Conservation (phyloP, 2,888 invertebrate species). For the Scaptomyza parva region DNA sequence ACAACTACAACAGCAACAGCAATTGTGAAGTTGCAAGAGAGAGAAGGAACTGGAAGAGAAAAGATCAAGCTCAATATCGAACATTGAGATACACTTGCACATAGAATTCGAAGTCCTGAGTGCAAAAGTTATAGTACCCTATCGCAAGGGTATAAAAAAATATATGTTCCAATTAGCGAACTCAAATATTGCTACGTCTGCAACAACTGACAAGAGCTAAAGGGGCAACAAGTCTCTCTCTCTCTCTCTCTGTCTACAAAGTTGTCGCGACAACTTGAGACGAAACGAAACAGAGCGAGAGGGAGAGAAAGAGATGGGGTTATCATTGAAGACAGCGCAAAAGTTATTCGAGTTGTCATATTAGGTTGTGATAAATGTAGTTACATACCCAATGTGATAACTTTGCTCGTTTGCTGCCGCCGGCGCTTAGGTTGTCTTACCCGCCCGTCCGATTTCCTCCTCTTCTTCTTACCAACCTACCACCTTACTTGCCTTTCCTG, state of each 20-base stretch:
- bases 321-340: constrained; percentile 48
- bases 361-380: constrained; percentile 83
- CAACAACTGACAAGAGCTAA: constrained; percentile 5
- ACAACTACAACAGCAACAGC: background rate
- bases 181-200: constrained; percentile 74
- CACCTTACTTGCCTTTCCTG: background rate
- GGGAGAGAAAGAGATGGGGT: background rate
- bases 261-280: constrained; percentile 2
- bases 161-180: constrained; percentile 82
- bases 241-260: no score
- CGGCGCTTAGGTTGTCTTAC: constrained; percentile 48
- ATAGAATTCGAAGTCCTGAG: background rate
- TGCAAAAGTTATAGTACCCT: background rate
- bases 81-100: background rate
- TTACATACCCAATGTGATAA: constrained; percentile 82
- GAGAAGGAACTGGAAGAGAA: background rate
- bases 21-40: background rate
- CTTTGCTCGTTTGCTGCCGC: constrained; percentile 59
- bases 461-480: background rate
- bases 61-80: background rate
- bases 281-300: background rate
- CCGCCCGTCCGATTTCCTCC: background rate
- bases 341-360: constrained; percentile 82
- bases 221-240: background rate
- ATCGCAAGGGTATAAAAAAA: constrained; percentile 8